Percentiles rank a stretch among this genome's conserved stretches.
phyloP scores from a whole-genome alignment of 2,113 vertebrate genomes.

The Elephantulus edwardii region DNA sequence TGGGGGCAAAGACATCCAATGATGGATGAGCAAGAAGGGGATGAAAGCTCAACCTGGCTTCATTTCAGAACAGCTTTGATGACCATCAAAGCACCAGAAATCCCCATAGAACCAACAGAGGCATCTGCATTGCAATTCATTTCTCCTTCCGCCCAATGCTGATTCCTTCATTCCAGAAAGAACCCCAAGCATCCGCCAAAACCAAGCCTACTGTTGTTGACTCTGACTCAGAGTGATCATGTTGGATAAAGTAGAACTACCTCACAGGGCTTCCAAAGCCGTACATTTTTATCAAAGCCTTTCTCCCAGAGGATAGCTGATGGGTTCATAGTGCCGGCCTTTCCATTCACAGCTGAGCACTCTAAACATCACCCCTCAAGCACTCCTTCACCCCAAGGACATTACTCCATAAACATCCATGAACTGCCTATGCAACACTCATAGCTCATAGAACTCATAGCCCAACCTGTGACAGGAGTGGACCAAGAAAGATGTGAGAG shows the following conservation, averaged over 20 bases:
- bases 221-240: too few relatives aligned
- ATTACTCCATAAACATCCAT: background rate
- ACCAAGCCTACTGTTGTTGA: too few relatives aligned
- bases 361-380: too few relatives aligned
- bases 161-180: background rate
- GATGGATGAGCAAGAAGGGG: background rate
- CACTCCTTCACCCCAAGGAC: background rate
- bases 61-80: background rate
- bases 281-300: too few relatives aligned
- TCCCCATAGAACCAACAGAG: background rate
- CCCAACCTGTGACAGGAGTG: background rate
- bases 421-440: accelerated
- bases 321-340: too few relatives aligned
- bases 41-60: background rate
- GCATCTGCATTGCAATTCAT: background rate
- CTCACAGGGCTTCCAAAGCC: too few relatives aligned
- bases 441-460: background rate
- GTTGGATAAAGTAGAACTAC: too few relatives aligned
- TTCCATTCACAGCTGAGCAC: too few relatives aligned
- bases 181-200: too few relatives aligned
- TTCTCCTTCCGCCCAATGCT: background rate
- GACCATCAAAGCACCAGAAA: background rate
- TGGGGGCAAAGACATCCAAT: accelerated
- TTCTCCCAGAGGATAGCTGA: too few relatives aligned
- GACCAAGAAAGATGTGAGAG: background rate